phyloP scores from a whole-genome alignment of 2,797 vertebrate species.

The Alfaro cultratus region DNA sequence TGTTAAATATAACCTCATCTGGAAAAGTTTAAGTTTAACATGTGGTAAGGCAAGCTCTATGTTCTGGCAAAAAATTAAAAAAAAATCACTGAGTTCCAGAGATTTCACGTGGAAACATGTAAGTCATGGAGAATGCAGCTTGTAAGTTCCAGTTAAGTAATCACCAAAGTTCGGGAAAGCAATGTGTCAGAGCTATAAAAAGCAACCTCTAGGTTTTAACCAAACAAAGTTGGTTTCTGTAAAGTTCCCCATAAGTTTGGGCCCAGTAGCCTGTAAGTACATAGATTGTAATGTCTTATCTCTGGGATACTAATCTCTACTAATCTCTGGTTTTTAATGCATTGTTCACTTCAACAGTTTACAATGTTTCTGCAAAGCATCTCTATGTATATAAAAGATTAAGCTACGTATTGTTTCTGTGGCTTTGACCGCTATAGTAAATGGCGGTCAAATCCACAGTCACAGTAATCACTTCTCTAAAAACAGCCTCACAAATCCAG shows the following conservation, averaged over 20 bases:
- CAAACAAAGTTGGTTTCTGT: background rate
- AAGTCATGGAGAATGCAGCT: background rate
- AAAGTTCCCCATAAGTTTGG: background rate
- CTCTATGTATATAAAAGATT: background rate
- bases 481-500: background rate
- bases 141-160: background rate
- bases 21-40: background rate
- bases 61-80: background rate
- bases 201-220: background rate
- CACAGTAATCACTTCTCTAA: background rate
- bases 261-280: background rate
- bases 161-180: background rate
- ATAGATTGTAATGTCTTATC: background rate
- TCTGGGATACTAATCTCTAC: background rate
- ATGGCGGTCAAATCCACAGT: too few species aligned
- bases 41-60: background rate
- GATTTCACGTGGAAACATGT: background rate
- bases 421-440: background rate
- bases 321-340: background rate
- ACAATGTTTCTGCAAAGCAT: background rate
- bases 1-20: background rate
- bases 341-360: background rate
- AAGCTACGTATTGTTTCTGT: background rate
- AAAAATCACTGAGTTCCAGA: background rate
- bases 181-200: background rate